Conservation (phyloP, 2,113 vertebrate genomes). For the Ceuthmochares aereus region DNA sequence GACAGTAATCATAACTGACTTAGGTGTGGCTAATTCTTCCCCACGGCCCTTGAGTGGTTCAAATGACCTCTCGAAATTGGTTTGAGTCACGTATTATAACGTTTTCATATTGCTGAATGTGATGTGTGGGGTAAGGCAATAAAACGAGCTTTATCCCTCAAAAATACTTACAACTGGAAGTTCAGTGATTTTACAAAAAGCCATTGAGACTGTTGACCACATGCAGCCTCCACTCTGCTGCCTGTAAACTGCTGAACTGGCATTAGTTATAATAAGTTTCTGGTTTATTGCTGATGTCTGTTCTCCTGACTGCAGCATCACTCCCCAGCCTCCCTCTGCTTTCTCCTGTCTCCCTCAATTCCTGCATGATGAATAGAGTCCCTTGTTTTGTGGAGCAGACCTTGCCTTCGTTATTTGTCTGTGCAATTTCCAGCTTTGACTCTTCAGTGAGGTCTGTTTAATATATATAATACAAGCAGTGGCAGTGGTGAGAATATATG, state of each 20-base stretch:
- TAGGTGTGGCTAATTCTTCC: fast-evolving
- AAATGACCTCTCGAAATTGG: background rate
- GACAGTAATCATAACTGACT: background rate
- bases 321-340: background rate
- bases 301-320: background rate
- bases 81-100: fast-evolving
- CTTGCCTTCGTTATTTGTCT: background rate
- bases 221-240: background rate
- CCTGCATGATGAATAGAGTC: background rate
- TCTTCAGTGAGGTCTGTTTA: background rate
- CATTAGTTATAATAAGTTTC: background rate
- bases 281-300: background rate
- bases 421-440: background rate
- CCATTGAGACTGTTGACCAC: background rate
- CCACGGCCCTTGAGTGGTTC: background rate
- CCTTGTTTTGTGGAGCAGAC: background rate
- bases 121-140: background rate
- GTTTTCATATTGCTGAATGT: background rate
- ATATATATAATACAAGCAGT: background rate
- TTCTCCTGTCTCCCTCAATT: constrained; percentile 6
- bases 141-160: background rate
- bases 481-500: background rate
- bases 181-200: background rate
- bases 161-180: background rate
- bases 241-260: background rate